phyloP scores from a whole-genome alignment of 2,797 vertebrate genomes.

The Galago senegalensis region DNA sequence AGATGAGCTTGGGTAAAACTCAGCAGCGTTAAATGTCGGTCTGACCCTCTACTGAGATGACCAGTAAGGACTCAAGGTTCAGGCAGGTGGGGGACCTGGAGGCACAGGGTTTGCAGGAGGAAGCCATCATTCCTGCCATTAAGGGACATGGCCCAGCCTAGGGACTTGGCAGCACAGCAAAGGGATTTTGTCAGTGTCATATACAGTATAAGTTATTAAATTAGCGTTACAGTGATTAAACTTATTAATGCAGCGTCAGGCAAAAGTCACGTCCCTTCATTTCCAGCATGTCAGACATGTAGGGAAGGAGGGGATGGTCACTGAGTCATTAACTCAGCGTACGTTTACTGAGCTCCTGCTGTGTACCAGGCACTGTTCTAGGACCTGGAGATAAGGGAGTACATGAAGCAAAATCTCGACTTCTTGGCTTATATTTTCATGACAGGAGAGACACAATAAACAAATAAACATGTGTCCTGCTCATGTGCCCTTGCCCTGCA shows the following conservation, averaged over 20 bases:
- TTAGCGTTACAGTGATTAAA: not conserved
- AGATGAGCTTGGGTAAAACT: not conserved
- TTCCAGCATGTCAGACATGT: not conserved
- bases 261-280: not conserved
- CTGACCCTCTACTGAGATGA: not conserved
- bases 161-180: not conserved
- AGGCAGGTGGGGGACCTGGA: not conserved
- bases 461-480: not conserved
- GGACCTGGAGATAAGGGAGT: not conserved
- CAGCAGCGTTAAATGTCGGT: not conserved
- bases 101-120: not conserved
- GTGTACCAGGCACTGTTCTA: not conserved
- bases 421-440: not conserved
- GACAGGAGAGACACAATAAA: not conserved
- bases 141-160: not conserved
- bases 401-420: not conserved
- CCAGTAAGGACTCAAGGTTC: not conserved
- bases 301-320: not conserved
- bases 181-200: not conserved
- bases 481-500: too few species aligned
- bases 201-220: fast-evolving
- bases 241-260: not conserved
- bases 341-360: not conserved
- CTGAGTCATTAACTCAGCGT: not conserved
- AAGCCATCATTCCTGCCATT: not conserved